phyloP scores from a whole-genome alignment of 2,797 vertebrate genomes.

The Chiloscyllium punctatum region DNA sequence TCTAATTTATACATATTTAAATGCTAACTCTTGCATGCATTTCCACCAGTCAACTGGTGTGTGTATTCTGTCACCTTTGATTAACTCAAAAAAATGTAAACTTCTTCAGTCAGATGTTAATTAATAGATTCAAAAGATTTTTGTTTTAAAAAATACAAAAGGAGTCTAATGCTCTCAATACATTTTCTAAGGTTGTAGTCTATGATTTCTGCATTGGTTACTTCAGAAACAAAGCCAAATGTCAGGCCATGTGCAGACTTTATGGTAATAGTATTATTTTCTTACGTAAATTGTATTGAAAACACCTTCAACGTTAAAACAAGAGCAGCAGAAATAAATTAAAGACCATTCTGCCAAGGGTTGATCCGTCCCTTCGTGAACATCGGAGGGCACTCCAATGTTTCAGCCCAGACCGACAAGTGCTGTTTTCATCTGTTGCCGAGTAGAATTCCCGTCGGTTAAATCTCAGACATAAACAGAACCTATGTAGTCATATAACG shows the following conservation, averaged over 20 bases:
- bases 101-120: neutral
- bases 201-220: neutral
- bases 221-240: neutral
- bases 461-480: neutral
- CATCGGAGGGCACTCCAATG: neutral
- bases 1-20: slow-evolving; percentile 27
- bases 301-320: slow-evolving; percentile 30
- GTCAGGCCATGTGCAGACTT: neutral
- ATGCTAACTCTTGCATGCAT: neutral
- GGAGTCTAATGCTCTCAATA: neutral
- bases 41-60: neutral
- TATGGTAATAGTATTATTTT: neutral
- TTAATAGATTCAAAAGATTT: neutral
- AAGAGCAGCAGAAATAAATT: neutral
- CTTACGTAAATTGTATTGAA: slow-evolving; percentile 19
- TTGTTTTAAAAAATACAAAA: slow-evolving; percentile 17
- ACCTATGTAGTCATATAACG: slow-evolving; percentile 42
- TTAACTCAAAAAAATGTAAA: slow-evolving; percentile 22
- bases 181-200: neutral
- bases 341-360: slow-evolving; percentile 20
- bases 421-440: neutral
- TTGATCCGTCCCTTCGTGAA: neutral
- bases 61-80: neutral
- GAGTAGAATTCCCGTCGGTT: neutral
- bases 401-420: neutral